Conservation (phyloP, 1,140 invertebrate species). For the Thrips palmi region DNA sequence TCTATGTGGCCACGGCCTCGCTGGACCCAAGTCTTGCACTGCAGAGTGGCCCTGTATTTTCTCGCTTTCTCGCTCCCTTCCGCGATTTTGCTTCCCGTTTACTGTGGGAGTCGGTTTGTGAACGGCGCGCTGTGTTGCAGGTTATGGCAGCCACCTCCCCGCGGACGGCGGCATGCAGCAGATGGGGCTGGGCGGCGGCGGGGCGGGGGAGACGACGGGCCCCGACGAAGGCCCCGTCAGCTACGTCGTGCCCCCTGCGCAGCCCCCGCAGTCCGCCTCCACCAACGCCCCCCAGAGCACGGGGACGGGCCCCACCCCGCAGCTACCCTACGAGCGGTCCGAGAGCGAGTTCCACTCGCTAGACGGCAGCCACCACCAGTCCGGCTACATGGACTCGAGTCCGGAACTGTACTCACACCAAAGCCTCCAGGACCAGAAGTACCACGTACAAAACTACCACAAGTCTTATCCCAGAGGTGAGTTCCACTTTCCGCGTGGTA, state of each 20-base stretch:
- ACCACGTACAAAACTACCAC: slow-evolving; percentile 38
- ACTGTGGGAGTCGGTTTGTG: too few species aligned
- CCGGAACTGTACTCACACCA: slow-evolving; percentile 50
- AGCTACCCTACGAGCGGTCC: slow-evolving; percentile 31
- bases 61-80: too few species aligned
- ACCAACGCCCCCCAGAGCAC: too few species aligned
- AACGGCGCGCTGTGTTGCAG: too few species aligned
- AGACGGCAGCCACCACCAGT: slow-evolving; percentile 31
- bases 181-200: slow-evolving; percentile 9
- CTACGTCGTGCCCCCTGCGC: too few species aligned
- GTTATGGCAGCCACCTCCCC: too few species aligned
- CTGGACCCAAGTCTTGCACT: too few species aligned
- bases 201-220: slow-evolving; percentile 10
- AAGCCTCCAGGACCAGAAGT: slow-evolving; percentile 43
- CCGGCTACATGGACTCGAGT: slow-evolving; percentile 40
- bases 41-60: too few species aligned
- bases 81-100: too few species aligned
- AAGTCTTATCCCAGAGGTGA: slow-evolving; percentile 41
- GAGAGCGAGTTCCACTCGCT: slow-evolving; percentile 50
- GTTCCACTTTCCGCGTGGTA: background rate
- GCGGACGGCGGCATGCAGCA: too few species aligned
- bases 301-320: slow-evolving; percentile 9
- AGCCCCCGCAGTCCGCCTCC: too few species aligned
- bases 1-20: too few species aligned
- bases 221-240: slow-evolving; percentile 11